Base-by-base conservation (phyloP, 1,140 invertebrate genomes). In the Conus ventricosus region DNA sequence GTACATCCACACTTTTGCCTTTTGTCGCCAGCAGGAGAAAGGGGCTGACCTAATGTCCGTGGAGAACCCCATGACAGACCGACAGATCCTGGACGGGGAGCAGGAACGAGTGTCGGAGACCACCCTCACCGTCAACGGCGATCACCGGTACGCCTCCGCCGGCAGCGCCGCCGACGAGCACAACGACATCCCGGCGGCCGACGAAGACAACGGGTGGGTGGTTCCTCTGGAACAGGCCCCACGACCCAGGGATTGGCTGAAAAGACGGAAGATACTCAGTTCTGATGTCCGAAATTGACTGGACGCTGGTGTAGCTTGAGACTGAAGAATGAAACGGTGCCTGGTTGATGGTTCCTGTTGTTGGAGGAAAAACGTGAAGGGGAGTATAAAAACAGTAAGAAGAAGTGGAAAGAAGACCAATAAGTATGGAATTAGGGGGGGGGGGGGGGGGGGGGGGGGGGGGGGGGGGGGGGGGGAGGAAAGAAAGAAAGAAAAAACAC, bases 151-250 rank as follows among this genome's bases (percentile, higher is more conserved):
- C 23, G 13, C 67, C 67, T 7, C 67, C 13, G 67, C 67, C 67
- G 20, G 17, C 23, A 20, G 6, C 23, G 67, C 67, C 23, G 67
- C 11, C 13, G 27, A 81, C 80, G 25, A 39, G 17, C 55, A 13
- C n/a, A 54, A 63, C 13, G 82, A 84, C 82, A 84, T 84, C 82
- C 82, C 82, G 10, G 82, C 82, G 17, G 82, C 82, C 23, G 82
- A 84, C 57, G 82, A 84, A 20, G 82, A 84, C 82, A 84, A 84
- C 82, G 82, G 82, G 4, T 84, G 82, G 82, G 82, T 84, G 57
- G 82, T 84, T 17, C 82, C 82, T 60, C 54, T 84, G 23, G 82
- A 84, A 0, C 82, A 84, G 27, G 82, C 55, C 2, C 82, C 57
- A 55, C 55, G 0, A 5, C 54, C 20, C 53, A 67, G 23, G 54